Conservation (phyloP, 2,888 invertebrate species). For the Timema cristinae region DNA sequence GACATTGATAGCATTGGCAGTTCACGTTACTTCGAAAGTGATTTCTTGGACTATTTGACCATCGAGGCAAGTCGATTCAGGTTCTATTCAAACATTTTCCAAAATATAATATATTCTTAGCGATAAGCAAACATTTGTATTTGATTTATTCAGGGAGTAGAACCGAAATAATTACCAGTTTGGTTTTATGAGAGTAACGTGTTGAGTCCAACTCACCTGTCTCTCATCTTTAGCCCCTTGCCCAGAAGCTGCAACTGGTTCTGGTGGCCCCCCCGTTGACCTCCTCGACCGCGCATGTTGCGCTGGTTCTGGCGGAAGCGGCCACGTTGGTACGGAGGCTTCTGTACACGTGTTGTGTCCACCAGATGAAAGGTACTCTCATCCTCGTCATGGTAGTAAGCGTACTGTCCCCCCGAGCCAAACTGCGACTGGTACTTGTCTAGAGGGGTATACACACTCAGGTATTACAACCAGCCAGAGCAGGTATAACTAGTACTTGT, state of each 20-base stretch:
- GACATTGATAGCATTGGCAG: too few species aligned
- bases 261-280: slow-evolving; percentile 60
- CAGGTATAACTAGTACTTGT: too few species aligned
- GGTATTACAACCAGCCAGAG: neutral
- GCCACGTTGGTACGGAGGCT: slow-evolving; percentile 67
- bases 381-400: slow-evolving; percentile 98
- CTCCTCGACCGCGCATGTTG: slow-evolving; percentile 64
- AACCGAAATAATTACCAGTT: too few species aligned
- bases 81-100: too few species aligned
- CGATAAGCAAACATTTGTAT: too few species aligned
- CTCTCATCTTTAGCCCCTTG: slow-evolving; percentile 70
- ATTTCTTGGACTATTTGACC: too few species aligned
- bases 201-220: slow-evolving; percentile 39
- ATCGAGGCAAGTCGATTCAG: too few species aligned
- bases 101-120: too few species aligned
- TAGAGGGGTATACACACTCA: slow-evolving; percentile 41
- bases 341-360: slow-evolving; percentile 81
- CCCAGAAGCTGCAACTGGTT: slow-evolving; percentile 77
- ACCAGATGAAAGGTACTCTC: slow-evolving; percentile 98
- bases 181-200: too few species aligned
- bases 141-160: too few species aligned
- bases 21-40: too few species aligned
- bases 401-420: slow-evolving; percentile 93
- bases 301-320: slow-evolving; percentile 79
- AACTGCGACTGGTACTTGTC: slow-evolving; percentile 90